Evolutionary conservation across 2,797 vertebrate species (phyloP).

Genomic region (Myotis pilosus): DNA sequence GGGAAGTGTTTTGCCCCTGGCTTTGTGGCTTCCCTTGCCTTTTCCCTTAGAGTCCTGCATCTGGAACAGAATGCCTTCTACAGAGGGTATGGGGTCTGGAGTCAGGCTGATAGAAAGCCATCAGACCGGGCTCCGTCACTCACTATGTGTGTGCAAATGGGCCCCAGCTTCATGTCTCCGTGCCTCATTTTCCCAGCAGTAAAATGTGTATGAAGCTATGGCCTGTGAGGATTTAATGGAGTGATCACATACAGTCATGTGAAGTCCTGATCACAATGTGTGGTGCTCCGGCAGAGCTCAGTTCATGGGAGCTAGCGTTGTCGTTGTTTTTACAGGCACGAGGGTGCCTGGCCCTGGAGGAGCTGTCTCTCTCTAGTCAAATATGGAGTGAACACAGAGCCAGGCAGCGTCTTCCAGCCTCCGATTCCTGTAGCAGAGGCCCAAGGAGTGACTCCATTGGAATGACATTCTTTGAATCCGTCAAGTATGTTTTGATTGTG

Average conservation of each 20-base stretch:
- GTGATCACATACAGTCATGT: rapidly evolving
- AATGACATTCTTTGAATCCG: not conserved
- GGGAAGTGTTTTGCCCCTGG: not conserved
- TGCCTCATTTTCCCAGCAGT: not conserved
- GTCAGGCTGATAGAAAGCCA: not conserved
- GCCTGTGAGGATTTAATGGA: not conserved
- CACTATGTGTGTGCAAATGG: not conserved
- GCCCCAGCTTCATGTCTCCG: not conserved
- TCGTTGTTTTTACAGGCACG: not conserved
- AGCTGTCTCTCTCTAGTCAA: not conserved
- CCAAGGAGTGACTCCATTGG: not conserved
- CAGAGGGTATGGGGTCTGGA: not conserved
- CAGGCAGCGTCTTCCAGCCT: not conserved
- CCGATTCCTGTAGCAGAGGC: not conserved
- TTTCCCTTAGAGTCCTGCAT: not conserved
- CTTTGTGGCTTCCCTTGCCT: not conserved
- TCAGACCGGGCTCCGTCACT: not conserved
- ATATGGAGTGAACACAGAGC: not conserved
- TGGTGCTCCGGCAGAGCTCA: not conserved
- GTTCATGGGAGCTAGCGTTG: not conserved
- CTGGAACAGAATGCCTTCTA: not conserved
- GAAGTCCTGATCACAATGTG: not conserved
- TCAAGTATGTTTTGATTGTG: not conserved
- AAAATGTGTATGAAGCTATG: not conserved
- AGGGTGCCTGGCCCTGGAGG: not conserved